Evolutionary conservation across 2,888 invertebrate species (phyloP).

Genomic region (Lomographa bimaculata): DNA sequence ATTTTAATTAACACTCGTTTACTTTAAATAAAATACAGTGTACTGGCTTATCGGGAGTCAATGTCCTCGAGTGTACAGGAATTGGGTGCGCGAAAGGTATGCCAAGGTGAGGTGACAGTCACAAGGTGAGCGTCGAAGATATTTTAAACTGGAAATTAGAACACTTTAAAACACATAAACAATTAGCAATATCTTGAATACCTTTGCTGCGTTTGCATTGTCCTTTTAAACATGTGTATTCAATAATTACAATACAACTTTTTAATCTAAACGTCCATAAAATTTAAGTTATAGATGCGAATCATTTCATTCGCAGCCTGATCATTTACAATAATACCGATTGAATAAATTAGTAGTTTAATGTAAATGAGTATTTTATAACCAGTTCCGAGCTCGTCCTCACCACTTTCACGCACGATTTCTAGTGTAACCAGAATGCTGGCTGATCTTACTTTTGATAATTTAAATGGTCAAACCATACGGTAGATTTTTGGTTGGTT

Average conservation of each 20-base stretch:
- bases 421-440: slow-evolving; percentile 58
- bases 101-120: slow-evolving; percentile 65
- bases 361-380: slow-evolving; percentile 64
- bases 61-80: slow-evolving; percentile 57
- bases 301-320: slow-evolving; percentile 30
- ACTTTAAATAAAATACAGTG: no score
- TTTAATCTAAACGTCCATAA: no score
- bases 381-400: slow-evolving; percentile 60
- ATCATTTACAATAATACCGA: slow-evolving; percentile 37
- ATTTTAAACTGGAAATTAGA: slow-evolving; percentile 30
- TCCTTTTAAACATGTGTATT: no score
- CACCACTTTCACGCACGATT: slow-evolving; percentile 70
- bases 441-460: slow-evolving; percentile 49
- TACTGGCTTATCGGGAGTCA: slow-evolving; percentile 60
- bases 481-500: slow-evolving; percentile 13
- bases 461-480: slow-evolving; percentile 34
- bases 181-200: slow-evolving; percentile 7
- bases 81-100: slow-evolving; percentile 62
- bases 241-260: no score
- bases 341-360: slow-evolving; percentile 48
- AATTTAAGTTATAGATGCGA: no score
- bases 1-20: no score
- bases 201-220: no score
- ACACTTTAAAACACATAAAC: slow-evolving; percentile 24
- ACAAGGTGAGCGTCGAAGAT: slow-evolving; percentile 43